Base-by-base conservation (phyloP, 2,113 vertebrate genomes). In the Apeltes quadracus region DNA sequence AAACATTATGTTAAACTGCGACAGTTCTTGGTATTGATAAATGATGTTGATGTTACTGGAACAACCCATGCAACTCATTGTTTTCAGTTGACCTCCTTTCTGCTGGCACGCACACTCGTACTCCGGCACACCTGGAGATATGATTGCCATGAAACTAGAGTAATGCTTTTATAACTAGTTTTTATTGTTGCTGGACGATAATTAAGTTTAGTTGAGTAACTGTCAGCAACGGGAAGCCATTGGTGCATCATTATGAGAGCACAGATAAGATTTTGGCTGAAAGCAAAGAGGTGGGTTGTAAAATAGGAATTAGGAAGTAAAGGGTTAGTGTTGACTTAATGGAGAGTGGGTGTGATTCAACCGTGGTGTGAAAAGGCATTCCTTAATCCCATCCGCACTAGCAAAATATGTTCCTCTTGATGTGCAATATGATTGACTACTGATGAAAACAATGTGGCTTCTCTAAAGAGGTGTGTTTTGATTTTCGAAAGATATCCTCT, bases 391-490 rank as follows among this genome's bases (percentile, higher is more conserved):
- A 2, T 38, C 29, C 43, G 69, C 46, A n/a, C 43, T 63, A 43
- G 63, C 32, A 53, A 13, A 68, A 61, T 72, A 29, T 9, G 41
- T 63, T 85, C 41, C 66, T 51, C 53, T 78, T 70, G 27, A 90
- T 86, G 93, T 93, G 92, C 92, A 93, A 92, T 94, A 92, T 63
- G 53, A 86, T 76, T 71, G 51, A 91, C 90, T 89, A 90, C 91
- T 93, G 84, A 84, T 70, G 51, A 68, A 90, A 63, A 61, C 43
- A 58, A 22, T 10, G 32, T 62, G 57, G 22, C 68, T 75, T 67
- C 38, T 8, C 5, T 29, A 51, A 72, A 32, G 69, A 46, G 67
- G 48, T 32, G 6, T 34, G 58, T 41, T 46, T 18, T 13, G 43
- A 43, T 39, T 50, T 73, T 46, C 44, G 36, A 48, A 50, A 20